Percentiles rank a stretch among this genome's conserved stretches.
phyloP scores from a whole-genome alignment of 2,797 vertebrate genomes.

The Somateria mollissima region DNA sequence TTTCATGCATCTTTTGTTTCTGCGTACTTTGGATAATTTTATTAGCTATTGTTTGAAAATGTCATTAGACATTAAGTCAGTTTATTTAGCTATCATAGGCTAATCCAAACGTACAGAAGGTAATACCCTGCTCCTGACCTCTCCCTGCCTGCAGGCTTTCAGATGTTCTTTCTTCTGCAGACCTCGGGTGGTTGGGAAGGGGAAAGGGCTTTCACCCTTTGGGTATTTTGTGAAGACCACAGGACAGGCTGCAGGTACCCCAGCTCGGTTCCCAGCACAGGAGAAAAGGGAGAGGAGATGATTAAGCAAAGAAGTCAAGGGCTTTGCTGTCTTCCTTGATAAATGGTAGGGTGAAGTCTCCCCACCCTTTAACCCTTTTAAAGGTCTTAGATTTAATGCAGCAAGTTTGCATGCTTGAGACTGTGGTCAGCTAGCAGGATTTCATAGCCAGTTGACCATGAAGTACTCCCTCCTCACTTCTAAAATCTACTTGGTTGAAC shows the following conservation, averaged over 20 bases:
- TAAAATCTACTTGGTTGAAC: background rate
- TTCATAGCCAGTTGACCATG: background rate
- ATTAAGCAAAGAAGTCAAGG: background rate
- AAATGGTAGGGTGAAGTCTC: background rate
- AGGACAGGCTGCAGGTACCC: background rate
- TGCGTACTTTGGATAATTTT: background rate
- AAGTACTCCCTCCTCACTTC: background rate
- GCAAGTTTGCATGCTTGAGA: background rate
- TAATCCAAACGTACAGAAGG: constrained; percentile 33
- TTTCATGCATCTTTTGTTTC: background rate
- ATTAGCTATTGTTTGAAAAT: constrained; percentile 51
- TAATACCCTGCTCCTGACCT: constrained; percentile 30
- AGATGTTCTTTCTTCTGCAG: background rate
- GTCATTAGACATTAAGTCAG: constrained; percentile 53
- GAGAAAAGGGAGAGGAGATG: background rate
- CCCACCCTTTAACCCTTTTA: background rate
- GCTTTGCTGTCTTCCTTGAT: background rate
- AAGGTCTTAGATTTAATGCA: background rate
- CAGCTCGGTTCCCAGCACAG: background rate
- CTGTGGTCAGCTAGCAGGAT: background rate
- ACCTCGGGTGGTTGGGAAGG: background rate
- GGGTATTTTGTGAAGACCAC: background rate
- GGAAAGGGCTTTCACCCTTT: background rate
- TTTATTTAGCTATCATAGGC: constrained; percentile 46
- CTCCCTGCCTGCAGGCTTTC: background rate